phyloP scores from a whole-genome alignment of 2,888 invertebrate species.

The Epinotia ramella region DNA sequence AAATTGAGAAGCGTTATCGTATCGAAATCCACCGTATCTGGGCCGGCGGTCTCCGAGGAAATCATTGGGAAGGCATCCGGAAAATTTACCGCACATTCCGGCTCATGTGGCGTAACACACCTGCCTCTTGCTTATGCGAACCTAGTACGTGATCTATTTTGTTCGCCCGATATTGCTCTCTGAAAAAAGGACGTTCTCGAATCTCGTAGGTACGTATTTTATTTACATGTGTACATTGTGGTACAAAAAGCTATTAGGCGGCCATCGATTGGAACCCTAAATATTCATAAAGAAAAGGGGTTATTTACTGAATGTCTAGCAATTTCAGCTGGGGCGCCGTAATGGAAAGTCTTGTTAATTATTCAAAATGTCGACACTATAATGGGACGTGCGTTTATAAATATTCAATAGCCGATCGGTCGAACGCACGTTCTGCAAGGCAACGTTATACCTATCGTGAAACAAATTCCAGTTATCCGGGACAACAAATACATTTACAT shows the following conservation, averaged over 20 bases:
- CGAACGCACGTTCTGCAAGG: constrained; percentile 52
- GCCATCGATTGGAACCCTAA: constrained; percentile 48
- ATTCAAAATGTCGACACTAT: constrained; percentile 80
- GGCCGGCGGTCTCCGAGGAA: constrained; percentile 89
- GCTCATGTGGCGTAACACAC: constrained; percentile 79
- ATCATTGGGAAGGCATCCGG: constrained; percentile 91
- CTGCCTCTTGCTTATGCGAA: constrained; percentile 77
- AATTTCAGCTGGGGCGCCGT: constrained; percentile 58
- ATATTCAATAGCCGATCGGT: constrained; percentile 72
- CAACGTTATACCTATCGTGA: constrained; percentile 32
- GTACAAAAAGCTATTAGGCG: constrained; percentile 43
- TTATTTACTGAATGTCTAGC: constrained; percentile 64
- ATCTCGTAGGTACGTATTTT: constrained; percentile 32
- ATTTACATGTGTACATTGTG: constrained; percentile 35
- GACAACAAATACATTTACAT: constrained; percentile 31
- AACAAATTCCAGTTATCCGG: constrained; percentile 37
- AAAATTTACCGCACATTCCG: constrained; percentile 86
- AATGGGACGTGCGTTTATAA: constrained; percentile 75
- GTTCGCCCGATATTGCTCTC: constrained; percentile 63
- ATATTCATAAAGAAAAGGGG: constrained; percentile 53
- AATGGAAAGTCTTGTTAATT: constrained; percentile 73
- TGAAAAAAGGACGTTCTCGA: constrained; percentile 48
- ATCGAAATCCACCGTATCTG: constrained; percentile 84
- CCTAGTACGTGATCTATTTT: constrained; percentile 78
- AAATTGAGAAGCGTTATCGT: constrained; percentile 84